Base-by-base conservation (phyloP, 2,888 invertebrate species). In the Coleophora deauratella region DNA sequence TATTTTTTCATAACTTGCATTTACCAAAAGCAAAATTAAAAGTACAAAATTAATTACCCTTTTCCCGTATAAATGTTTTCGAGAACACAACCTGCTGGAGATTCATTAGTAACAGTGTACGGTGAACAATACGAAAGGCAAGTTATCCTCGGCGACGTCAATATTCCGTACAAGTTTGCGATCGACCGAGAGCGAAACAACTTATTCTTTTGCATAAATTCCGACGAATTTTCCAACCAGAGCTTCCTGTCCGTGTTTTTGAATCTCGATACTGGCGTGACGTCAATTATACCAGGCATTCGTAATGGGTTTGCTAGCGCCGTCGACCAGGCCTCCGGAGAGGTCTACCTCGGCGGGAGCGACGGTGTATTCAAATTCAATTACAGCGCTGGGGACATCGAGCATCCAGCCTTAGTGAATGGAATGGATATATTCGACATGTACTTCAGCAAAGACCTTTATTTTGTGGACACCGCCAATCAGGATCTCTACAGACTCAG, bases 281-380 rank as follows among this genome's bases (percentile, higher is more conserved):
- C 63, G 11, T 50, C 54, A 21, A 49, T 76, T 35, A 57, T 76
- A 40, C 68, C 70, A 30, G 61, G 66, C 43, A 68, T 77, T 40
- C 63, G 67, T 12, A 74, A 77, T 45, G 77, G 77, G 7, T 77
- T 69, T 33, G 72, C 76, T 9, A 72, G 71, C 48, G 70, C 77
- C 8, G 62, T 74, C n/a, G 66, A 76, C 41, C 64, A 68, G 27
- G 44, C 42, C 3, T 57, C 58, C 9, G 62, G 72, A 31, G 49
- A 51, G 9, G 66, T 71, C 6, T 77, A 63, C 45, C 60, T 77
- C 4, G 76, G 75, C 33, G 77, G 74, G 1, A 74, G 74, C 47
- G 62, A 72, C 36, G 75, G 75, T n/a, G 72, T 76, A 50, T 76
- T 56, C 47, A 55, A 56, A 44, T 76, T 65, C 52, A 67, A 69